A percentile compares a stretch with the other conserved stretches of the same genome.
These are phyloP conservation scores for Synergus umbraculus DNA, from an alignment of 2,888 invertebrate genomes.

Conservation along the genomic window DNA sequence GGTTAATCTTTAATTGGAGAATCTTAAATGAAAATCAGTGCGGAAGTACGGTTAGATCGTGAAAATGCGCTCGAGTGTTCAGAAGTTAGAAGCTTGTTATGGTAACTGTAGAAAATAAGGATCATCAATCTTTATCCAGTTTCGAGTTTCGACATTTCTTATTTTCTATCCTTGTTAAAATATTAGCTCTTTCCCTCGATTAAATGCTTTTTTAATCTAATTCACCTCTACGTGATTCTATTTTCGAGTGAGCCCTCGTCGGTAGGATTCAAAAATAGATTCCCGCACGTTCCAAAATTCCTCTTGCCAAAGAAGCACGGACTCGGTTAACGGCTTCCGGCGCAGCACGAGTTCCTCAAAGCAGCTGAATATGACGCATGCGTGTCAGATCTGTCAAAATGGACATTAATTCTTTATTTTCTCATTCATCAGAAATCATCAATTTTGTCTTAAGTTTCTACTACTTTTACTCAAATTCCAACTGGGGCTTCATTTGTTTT, in stretches of 20 bases:
- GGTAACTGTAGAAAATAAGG: conserved; percentile 53
- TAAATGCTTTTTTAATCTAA: conserved; percentile 49
- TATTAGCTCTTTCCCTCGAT: conserved; percentile 31
- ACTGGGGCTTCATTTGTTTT: too few relatives aligned
- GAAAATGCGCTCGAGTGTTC: conserved; percentile 56
- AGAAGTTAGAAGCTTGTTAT: conserved; percentile 39
- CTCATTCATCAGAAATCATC: background rate
- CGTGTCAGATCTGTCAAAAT: conserved; percentile 52
- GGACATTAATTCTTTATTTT: conserved; percentile 38
- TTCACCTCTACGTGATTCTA: conserved; percentile 70
- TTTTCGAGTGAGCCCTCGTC: conserved; percentile 71
- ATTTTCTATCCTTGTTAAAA: background rate
- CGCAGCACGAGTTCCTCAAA: conserved; percentile 43
- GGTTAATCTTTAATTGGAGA: background rate
- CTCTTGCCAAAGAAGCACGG: conserved; percentile 58
- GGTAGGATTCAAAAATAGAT: conserved; percentile 59
- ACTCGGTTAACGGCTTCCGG: conserved; percentile 48
- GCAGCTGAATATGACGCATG: conserved; percentile 42
- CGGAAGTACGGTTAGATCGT: conserved; percentile 59
- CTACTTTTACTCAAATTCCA: background rate
- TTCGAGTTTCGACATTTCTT: conserved; percentile 20
- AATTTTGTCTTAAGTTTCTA: background rate
- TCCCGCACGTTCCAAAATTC: conserved; percentile 68
- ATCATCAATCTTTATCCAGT: conserved; percentile 34
- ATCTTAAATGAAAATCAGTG: conserved; percentile 52